Conservation (phyloP, 2,888 invertebrate species). For the Leptopilina syphax region DNA sequence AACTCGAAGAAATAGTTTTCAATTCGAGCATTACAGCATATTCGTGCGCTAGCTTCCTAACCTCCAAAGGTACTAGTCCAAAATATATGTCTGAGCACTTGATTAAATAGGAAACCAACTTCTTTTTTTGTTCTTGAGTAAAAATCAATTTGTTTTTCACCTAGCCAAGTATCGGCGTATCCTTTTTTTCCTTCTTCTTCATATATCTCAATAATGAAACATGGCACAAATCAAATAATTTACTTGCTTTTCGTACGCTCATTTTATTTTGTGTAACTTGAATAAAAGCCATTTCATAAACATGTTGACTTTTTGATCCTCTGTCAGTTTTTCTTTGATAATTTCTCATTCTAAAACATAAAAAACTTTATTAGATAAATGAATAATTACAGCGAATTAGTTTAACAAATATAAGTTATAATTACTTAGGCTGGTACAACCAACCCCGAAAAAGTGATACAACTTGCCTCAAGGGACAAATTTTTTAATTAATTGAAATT, state of each 20-base stretch:
- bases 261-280: neutral
- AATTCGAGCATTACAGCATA: neutral
- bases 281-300: neutral
- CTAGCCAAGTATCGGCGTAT: neutral
- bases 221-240: neutral
- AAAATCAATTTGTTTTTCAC: neutral
- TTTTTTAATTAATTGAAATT: too few relatives aligned
- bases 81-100: neutral
- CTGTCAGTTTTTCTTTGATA: too few relatives aligned
- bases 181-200: neutral
- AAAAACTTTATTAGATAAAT: too few relatives aligned
- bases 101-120: neutral
- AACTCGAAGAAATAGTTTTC: neutral
- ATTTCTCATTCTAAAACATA: too few relatives aligned
- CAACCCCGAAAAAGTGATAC: too few relatives aligned
- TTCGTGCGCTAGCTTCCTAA: neutral
- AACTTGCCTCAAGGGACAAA: too few relatives aligned
- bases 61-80: neutral
- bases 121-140: neutral
- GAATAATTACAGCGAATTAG: too few relatives aligned
- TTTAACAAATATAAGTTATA: too few relatives aligned
- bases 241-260: neutral
- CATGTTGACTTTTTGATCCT: neutral
- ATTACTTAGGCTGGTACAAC: too few relatives aligned
- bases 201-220: neutral